These are phyloP conservation scores for Pantherophis alleghaniensis DNA, from an alignment of 2,797 vertebrate genomes.

Conservation along the genomic window DNA sequence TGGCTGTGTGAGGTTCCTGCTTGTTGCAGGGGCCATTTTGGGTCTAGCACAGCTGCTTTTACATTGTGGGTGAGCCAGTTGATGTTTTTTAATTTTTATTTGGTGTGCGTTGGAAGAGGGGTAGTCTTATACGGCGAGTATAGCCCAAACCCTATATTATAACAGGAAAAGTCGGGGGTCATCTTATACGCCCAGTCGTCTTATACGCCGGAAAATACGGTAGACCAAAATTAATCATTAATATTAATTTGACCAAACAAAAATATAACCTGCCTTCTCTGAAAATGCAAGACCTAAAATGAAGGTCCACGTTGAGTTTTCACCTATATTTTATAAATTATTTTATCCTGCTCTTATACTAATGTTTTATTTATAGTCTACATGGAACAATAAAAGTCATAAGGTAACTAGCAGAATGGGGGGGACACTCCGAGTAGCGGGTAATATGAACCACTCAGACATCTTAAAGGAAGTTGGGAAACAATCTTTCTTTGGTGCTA, in stretches of 20 bases:
- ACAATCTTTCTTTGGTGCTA: background rate
- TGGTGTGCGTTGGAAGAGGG: no score
- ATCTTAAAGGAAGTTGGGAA: background rate
- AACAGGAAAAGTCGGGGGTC: no score
- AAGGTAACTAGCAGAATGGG: background rate
- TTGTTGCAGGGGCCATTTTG: no score
- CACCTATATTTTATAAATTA: background rate
- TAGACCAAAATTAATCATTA: background rate
- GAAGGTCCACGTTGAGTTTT: background rate
- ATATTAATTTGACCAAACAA: background rate
- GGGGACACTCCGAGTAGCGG: background rate
- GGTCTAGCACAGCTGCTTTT: no score
- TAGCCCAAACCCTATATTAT: no score
- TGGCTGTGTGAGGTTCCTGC: no score
- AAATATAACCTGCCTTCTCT: background rate
- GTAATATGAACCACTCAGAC: background rate
- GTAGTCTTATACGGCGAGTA: no score
- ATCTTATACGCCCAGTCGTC: no score
- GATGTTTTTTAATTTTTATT: no score
- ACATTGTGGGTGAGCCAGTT: no score
- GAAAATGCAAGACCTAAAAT: background rate
- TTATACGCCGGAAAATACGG: no score
- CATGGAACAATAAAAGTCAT: background rate
- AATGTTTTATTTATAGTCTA: background rate
- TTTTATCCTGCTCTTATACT: background rate